phyloP scores from a whole-genome alignment of 2,113 vertebrate species.

The Trematomus loennbergii region DNA sequence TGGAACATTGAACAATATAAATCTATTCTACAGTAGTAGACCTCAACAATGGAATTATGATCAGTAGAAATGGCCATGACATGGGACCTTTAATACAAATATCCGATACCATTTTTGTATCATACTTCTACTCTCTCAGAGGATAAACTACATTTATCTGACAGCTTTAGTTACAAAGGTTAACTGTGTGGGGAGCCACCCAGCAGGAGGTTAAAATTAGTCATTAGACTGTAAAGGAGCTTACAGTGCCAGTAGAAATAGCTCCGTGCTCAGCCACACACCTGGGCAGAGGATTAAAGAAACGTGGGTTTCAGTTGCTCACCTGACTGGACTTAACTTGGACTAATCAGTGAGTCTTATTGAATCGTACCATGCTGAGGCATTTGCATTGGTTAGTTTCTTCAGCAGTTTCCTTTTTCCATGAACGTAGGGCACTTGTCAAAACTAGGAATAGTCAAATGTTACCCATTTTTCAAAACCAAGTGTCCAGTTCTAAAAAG shows the following conservation, averaged over 20 bases:
- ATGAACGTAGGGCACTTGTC: neutral
- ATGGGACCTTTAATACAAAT: no score
- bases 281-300: constrained; percentile 70
- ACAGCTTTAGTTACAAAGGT: neutral
- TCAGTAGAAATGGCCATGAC: no score
- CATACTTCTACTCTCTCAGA: no score
- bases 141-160: no score
- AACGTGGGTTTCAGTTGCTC: constrained; percentile 62
- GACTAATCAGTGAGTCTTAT: constrained; percentile 20
- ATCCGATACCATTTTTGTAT: no score
- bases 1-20: no score
- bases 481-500: no score
- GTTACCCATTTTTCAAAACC: neutral
- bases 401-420: constrained; percentile 4
- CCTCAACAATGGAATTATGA: no score
- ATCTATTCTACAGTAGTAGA: no score
- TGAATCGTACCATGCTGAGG: neutral
- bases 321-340: constrained; percentile 21
- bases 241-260: constrained; percentile 69
- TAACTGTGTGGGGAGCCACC: neutral
- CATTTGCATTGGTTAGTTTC: neutral
- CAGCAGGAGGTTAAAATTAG: constrained; percentile 45
- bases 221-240: constrained; percentile 62
- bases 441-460: neutral
- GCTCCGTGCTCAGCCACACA: constrained; percentile 44